Evolutionary conservation across 2,797 vertebrate species (phyloP).

Genomic region (Cyprinella venusta): DNA sequence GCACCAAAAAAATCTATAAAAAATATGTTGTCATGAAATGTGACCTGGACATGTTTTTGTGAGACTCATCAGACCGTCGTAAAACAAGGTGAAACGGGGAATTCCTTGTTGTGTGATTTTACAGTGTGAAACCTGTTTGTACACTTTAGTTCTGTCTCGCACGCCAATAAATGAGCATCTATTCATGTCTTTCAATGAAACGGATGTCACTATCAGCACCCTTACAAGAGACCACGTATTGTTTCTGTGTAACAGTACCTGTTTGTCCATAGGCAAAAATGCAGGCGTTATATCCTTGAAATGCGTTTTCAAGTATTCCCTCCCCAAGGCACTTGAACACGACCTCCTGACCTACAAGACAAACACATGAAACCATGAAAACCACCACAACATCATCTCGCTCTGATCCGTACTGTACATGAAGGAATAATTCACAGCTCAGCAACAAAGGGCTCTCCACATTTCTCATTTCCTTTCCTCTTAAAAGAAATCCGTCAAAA

Average conservation of each 20-base stretch:
- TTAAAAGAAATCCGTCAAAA: not conserved
- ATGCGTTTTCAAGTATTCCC: conserved; percentile 99
- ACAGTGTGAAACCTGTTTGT: not conserved
- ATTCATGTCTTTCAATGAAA: not conserved
- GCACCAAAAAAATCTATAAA: not conserved
- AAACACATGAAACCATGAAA: conserved; percentile 68
- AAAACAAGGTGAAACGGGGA: not conserved
- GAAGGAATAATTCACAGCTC: not conserved
- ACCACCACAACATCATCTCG: conserved; percentile 34
- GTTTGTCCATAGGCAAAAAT: conserved; percentile 99
- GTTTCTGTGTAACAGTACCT: conserved; percentile 74
- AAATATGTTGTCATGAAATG: not conserved
- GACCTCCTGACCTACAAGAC: conserved; percentile 91
- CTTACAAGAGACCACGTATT: not conserved
- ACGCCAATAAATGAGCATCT: not conserved
- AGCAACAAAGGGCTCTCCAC: not conserved
- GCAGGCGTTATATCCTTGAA: conserved; percentile 99
- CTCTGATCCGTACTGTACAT: too few species aligned
- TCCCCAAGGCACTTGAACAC: conserved; percentile 99
- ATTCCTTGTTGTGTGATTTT: not conserved
- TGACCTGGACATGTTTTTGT: not conserved
- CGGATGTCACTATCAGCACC: not conserved
- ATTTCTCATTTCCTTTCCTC: not conserved
- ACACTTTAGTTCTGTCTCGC: not conserved
- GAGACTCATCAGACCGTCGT: not conserved